Evolutionary conservation across 2,113 vertebrate species (phyloP), one percentile per base, ranked within the genome.

Genomic region (Paradisaea rubra): DNA sequence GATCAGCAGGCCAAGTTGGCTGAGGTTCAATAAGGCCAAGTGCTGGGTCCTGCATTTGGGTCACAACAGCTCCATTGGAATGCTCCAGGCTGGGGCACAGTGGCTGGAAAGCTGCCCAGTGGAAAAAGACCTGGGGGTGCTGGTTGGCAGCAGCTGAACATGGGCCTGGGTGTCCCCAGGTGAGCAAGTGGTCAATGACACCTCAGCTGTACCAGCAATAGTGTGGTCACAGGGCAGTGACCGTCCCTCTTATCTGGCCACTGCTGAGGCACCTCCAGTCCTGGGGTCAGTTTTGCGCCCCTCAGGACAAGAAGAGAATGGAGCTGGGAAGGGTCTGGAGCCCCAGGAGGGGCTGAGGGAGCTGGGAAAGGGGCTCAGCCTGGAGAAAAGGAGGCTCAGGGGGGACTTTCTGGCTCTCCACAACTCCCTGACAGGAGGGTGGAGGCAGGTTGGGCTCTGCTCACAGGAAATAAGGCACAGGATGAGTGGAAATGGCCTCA

Each of bases 361-460:
- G 41, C 61, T 61, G 57, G 24, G 16, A 39, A 60, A 39, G 56
- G 50, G 20, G 44, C 61, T 82, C 39, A 82, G n/a, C 39, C 20
- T 54, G 61, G 30, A 68, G 61, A 10, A 61, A 23, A 81, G 30
- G n/a, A 81, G n/a, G 45, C 45, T 74, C 28, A 25, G 13, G 23
- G 13, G 19, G 20, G 20, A 20, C 24, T 13, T 60, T 53, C 1
- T 74, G 23, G 2, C 33, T 81, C 45, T 57, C 13, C 15, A 27
- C 45, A 74, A 10, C 2, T 59, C 60, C n/a, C 23, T 81, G 53
- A 8, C 39, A 39, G 60, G 86, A 66, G 19, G 10, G 52, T 6
- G 0, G 6, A 45, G 45, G 33, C 1, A 8, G 0, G 8, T 50
- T 0, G 0, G 59, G 13, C 44, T 66, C 28, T 81, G 23, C 16